Evolutionary conservation across 2,888 invertebrate species (phyloP).

Genomic region (Netelia virgata): DNA sequence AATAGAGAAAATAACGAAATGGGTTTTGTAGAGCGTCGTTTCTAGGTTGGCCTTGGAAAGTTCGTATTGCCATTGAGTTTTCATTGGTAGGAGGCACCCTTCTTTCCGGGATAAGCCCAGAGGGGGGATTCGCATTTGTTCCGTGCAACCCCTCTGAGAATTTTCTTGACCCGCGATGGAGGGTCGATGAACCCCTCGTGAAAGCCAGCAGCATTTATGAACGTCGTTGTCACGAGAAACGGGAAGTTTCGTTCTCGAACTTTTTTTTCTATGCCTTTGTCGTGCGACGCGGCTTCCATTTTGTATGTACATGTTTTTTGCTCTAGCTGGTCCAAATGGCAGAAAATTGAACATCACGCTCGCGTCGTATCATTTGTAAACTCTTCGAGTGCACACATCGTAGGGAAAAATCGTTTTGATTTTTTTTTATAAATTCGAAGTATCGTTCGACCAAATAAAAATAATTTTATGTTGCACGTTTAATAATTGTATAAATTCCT

Average conservation of each 20-base stretch:
- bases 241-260: constrained; percentile 54
- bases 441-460: not conserved
- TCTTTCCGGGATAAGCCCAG: constrained; percentile 57
- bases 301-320: not conserved
- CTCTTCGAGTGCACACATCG: not conserved
- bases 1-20: not conserved
- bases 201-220: constrained; percentile 55
- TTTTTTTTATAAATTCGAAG: not conserved
- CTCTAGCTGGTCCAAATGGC: not conserved
- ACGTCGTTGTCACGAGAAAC: constrained; percentile 65
- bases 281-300: not conserved
- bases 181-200: constrained; percentile 72
- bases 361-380: no score
- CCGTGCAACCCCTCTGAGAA: constrained; percentile 69
- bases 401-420: not conserved
- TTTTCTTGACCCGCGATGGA: constrained; percentile 70
- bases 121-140: constrained; percentile 67
- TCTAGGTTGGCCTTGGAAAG: constrained; percentile 63
- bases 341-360: not conserved
- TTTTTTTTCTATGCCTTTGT: constrained; percentile 33
- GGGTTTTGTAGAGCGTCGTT: constrained; percentile 11
- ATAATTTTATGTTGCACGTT: not conserved
- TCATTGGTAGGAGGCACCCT: constrained; percentile 68
- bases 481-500: no score
- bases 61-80: constrained; percentile 66